Conservation (phyloP, 2,113 vertebrate species). For the Atrichornis clamosus region DNA sequence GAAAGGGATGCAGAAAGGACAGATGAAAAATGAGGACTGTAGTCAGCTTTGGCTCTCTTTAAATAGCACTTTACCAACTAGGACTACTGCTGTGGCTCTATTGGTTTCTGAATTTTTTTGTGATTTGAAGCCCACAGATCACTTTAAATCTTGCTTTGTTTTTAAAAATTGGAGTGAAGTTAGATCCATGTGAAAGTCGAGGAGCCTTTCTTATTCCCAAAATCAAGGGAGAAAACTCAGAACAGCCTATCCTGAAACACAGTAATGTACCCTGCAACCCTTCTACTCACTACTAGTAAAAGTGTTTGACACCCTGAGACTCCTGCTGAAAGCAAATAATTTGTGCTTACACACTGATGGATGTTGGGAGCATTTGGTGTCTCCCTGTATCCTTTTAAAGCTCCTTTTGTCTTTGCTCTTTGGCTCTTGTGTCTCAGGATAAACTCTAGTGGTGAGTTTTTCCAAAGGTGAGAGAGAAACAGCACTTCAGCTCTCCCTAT, state of each 20-base stretch:
- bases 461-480: neutral
- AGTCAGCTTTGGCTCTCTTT: neutral
- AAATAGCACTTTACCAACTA: neutral
- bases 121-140: neutral
- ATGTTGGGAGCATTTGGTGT: neutral
- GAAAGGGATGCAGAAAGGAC: neutral
- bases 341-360: neutral
- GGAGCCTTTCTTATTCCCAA: neutral
- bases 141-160: neutral
- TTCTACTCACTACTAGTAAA: neutral
- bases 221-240: neutral
- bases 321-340: neutral
- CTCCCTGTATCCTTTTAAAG: neutral
- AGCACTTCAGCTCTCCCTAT: neutral
- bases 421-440: neutral
- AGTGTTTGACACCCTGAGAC: neutral
- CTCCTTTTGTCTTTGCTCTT: neutral
- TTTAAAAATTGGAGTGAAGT: neutral
- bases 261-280: neutral
- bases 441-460: neutral
- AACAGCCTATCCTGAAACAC: neutral
- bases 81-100: neutral
- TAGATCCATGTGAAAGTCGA: neutral
- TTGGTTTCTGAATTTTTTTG: neutral
- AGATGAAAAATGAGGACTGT: neutral